Percentiles rank a stretch among this genome's conserved stretches.
Conservation (phyloP, 2,113 vertebrate genomes). For the Muntiacus muntjak region DNA sequence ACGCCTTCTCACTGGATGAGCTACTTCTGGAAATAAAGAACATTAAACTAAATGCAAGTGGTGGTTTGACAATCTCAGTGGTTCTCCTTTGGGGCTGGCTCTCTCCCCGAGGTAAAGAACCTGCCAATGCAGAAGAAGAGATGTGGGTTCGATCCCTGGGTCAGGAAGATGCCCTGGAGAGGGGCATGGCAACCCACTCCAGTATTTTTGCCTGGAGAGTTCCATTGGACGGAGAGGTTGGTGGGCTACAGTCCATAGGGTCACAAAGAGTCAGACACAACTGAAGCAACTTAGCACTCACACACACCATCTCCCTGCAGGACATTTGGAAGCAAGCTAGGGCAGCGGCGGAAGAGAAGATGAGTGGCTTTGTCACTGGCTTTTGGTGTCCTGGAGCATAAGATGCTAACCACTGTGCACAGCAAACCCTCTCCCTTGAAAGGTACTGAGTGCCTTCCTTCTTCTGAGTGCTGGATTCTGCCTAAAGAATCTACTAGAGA, state of each 20-base stretch:
- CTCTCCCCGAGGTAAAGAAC: neutral
- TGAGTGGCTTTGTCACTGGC: too few species aligned
- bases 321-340: neutral
- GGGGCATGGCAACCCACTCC: neutral
- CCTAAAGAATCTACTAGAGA: too few species aligned
- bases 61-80: neutral
- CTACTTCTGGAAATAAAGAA: neutral
- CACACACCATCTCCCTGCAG: fast-evolving
- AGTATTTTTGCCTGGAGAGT: neutral
- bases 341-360: fast-evolving
- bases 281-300: neutral
- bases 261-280: neutral
- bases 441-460: neutral
- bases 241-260: neutral
- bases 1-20: neutral
- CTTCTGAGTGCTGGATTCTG: neutral
- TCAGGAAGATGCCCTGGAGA: neutral
- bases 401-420: neutral
- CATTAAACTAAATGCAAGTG: neutral
- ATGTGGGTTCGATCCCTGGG: neutral
- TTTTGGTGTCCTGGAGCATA: neutral
- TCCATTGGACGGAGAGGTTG: fast-evolving
- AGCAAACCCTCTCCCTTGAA: neutral
- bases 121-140: neutral
- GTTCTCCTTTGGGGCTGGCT: fast-evolving